Evolutionary conservation across 1,140 invertebrate species (phyloP).

Genomic region (Atopsyche davidsoni): DNA sequence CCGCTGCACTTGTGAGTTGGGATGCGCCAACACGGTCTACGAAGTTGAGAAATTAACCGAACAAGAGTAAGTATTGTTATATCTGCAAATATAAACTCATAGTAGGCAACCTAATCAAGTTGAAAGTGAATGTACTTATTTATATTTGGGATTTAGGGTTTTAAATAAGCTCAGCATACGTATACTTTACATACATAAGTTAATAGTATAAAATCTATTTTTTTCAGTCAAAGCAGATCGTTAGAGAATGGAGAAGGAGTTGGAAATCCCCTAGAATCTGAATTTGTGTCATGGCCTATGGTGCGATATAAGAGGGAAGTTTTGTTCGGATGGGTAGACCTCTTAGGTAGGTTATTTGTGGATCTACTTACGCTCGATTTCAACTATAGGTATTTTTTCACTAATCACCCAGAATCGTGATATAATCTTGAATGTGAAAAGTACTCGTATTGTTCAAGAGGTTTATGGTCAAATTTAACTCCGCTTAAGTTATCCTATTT

Average conservation of each 20-base stretch:
- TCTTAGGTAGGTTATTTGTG: slow-evolving; percentile 47
- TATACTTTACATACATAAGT: too few relatives aligned
- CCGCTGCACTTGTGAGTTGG: slow-evolving; percentile 59
- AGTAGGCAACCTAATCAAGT: too few relatives aligned
- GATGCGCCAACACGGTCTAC: slow-evolving; percentile 64
- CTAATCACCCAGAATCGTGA: too few relatives aligned
- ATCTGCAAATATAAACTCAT: too few relatives aligned
- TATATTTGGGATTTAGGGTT: too few relatives aligned
- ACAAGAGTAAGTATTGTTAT: slow-evolving; percentile 41
- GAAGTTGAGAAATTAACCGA: slow-evolving; percentile 65
- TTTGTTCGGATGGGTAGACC: slow-evolving; percentile 70
- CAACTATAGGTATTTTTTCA: too few relatives aligned
- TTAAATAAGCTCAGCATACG: too few relatives aligned
- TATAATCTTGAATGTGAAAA: too few relatives aligned
- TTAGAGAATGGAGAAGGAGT: slow-evolving; percentile 28
- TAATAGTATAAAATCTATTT: slow-evolving; percentile 7
- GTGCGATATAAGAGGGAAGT: slow-evolving; percentile 68
- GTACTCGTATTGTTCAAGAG: too few relatives aligned
- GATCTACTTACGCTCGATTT: background rate
- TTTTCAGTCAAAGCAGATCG: slow-evolving; percentile 34
- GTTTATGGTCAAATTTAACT: too few relatives aligned
- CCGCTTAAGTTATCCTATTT: too few relatives aligned
- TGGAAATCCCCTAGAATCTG: slow-evolving; percentile 43
- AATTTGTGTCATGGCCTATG: slow-evolving; percentile 67
- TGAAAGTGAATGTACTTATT: too few relatives aligned